Evolutionary conservation across 2,113 vertebrate species (phyloP), one percentile per base, ranked within the genome.

Genomic region (Ariopsis seemanni): DNA sequence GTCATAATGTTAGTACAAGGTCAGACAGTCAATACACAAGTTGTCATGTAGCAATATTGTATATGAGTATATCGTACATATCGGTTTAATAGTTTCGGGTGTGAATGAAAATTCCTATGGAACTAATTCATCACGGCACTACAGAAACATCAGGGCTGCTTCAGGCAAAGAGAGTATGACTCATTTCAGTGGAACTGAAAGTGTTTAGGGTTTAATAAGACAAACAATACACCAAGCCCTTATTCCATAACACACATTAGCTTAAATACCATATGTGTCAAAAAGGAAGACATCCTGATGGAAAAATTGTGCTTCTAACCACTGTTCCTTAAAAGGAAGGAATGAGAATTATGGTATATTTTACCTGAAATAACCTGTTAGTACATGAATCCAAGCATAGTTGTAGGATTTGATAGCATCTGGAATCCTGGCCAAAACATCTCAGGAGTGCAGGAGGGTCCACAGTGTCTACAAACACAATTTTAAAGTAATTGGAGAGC

Each of bases 131-230:
- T n/a, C 71, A 62, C 4, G 7, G 20, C 12, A 52, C 11, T 20
- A 22, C 8, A 75, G 22, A 20, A 18, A 48, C 27, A 71, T 58
- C 52, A 69, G 48, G 30, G 20, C 57, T 80, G 50, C 62, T 74
- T 27, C 55, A 62, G 34, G 12, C 67, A 25, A 8, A 53, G n/a
- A 30, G 65, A 53, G 17, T 14, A 42, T 78, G 57, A 78, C 57
- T 48, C 81, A 63, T 83, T 75, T 77, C 86, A 53, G 22, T 78
- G 86, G 58, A 75, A 87, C 62, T 75, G 30, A 82, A 87, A 57
- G 77, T 82, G 18, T 53, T n/a, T 20, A 22, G 74, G 18, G 52
- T 11, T 30, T 71, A 71, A 25, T 34, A 11, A 50, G 52, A 42
- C 14, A 15, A 14, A 69, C 12, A 69, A 4, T 6, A 71, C 67